Conservation (phyloP, 1,140 invertebrate species). For the Cyclargus thomasi region DNA sequence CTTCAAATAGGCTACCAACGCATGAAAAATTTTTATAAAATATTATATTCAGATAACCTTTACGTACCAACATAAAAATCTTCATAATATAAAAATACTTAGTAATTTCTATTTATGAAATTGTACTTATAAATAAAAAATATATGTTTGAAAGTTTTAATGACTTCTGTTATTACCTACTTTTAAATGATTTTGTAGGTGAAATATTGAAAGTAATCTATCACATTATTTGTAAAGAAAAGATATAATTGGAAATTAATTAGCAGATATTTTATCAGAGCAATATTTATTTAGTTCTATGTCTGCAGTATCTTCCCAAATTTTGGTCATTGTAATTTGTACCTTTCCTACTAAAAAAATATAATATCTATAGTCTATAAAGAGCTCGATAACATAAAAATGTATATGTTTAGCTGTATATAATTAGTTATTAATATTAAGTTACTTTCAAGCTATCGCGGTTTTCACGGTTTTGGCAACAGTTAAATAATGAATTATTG, state of each 20-base stretch:
- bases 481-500: neutral
- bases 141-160: neutral
- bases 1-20: no score
- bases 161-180: neutral
- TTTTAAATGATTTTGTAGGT: neutral
- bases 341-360: neutral
- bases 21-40: no score
- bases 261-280: neutral
- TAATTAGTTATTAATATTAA: neutral
- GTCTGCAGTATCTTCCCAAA: neutral
- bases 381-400: neutral
- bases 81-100: neutral
- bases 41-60: no score
- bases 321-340: neutral
- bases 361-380: neutral
- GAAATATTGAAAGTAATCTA: neutral
- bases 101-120: neutral
- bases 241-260: neutral
- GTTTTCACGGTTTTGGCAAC: neutral
- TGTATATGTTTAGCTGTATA: conserved; percentile 9
- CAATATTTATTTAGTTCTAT: neutral
- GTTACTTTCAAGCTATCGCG: neutral
- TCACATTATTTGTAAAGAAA: neutral
- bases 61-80: no score
- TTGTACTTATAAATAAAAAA: neutral